These are phyloP conservation scores for Lathronympha strigana DNA, from an alignment of 2,888 invertebrate species.

Conservation along the genomic window DNA sequence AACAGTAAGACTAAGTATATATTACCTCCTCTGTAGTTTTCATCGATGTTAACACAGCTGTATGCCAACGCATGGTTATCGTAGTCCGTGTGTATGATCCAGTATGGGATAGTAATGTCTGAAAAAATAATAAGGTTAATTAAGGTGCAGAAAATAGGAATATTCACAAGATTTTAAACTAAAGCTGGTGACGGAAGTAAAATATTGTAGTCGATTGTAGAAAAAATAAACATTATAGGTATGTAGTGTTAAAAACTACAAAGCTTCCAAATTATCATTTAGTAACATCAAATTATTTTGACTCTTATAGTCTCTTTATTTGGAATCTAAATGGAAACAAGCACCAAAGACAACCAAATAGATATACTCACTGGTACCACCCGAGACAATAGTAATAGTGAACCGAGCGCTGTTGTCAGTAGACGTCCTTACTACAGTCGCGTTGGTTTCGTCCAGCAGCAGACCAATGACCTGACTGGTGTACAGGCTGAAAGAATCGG, in stretches of 20 bases:
- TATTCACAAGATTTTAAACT: too few relatives aligned
- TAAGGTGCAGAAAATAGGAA: too few relatives aligned
- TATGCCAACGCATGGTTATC: conserved; percentile 85
- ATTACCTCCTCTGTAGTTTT: conserved; percentile 64
- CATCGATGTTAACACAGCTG: conserved; percentile 81
- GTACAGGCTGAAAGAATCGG: conserved; percentile 21
- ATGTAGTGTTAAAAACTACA: too few relatives aligned
- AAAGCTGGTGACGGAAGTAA: too few relatives aligned
- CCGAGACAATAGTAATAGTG: conserved; percentile 24
- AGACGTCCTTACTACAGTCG: conserved; percentile 26
- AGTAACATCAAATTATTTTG: too few relatives aligned
- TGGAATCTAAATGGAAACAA: background rate
- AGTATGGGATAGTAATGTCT: conserved; percentile 59
- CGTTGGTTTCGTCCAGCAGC: conserved; percentile 27
- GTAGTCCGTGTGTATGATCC: conserved; percentile 83
- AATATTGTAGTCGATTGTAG: too few relatives aligned
- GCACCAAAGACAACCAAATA: background rate
- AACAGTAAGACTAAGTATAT: background rate
- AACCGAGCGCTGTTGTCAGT: conserved; percentile 33
- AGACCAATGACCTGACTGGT: conserved; percentile 29
- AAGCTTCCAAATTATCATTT: too few relatives aligned
- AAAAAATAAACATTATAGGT: too few relatives aligned
- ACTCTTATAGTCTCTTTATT: too few relatives aligned
- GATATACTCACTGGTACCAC: conserved; percentile 22
- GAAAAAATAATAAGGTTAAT: too few relatives aligned